Base-by-base conservation (phyloP, 2,888 invertebrate genomes). In the Cheilosia urbana region DNA sequence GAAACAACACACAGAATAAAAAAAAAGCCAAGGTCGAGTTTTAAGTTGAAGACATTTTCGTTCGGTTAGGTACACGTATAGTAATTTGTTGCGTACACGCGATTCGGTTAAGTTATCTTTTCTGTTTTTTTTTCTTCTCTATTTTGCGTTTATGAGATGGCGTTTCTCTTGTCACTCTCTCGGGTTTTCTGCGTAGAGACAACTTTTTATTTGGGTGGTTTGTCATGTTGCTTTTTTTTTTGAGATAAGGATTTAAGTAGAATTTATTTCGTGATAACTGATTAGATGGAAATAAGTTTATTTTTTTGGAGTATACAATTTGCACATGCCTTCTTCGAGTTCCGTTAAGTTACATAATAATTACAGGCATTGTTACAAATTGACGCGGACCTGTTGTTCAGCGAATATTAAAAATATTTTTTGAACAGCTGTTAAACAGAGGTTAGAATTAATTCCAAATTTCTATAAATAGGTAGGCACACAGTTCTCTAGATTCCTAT, bases 251-350 rank as follows among this genome's bases (percentile, higher is more conserved):
- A 51, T 30, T 37, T 76, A 51, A 42, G 51, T 66, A 27, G 65
- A 42, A 53, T 63, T 76, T 69, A 53, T 77, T 77, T 55, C 34
- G 19, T 62, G 77, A 77, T 69, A 77, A 77, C 15, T 69, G 77
- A 77, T 69, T 69, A 77, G 77, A 77, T 53, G 68, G 60, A 60
- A 60, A 68, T 51, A 49, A 53, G 34, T 27, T 60, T 40, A 37
- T 40, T 60, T 71, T 71, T 55, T 15, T 17, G 53, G 24, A 4
- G 17, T 4, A 51, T n/a, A 49, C 53, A 1, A 30, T 9, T 0
- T 30, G 30, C 11, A 3, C 0, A 13, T 37, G 11, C 4, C 37
- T 34, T 11, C 11, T 49, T 51, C 4, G 7, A 21, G 21, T 51
- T 51, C 24, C 11, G 24, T 24, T 17, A 21, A 24, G 40, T 65